Conservation (phyloP, 2,113 vertebrate genomes). For the Phalacrocorax aristotelis region DNA sequence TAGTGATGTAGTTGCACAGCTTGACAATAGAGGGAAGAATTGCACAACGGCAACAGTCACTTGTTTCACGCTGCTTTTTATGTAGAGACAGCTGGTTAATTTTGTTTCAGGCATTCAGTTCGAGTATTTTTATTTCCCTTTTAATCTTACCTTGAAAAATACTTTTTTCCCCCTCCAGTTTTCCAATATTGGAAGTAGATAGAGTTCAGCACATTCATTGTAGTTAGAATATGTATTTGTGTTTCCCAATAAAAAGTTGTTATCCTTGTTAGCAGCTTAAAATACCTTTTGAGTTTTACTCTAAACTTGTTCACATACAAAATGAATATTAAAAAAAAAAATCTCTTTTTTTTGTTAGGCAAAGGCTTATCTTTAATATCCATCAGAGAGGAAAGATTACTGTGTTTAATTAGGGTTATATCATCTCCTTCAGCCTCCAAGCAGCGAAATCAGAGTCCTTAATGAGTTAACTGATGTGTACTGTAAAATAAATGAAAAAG, state of each 20-base stretch:
- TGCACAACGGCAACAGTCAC: background rate
- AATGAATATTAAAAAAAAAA: background rate
- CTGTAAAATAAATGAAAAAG: background rate
- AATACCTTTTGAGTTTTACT: background rate
- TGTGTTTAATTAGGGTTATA: background rate
- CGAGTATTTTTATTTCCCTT: background rate
- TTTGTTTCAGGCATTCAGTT: background rate
- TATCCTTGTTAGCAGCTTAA: background rate
- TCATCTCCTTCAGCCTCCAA: background rate
- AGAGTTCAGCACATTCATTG: background rate
- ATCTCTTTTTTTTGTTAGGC: background rate
- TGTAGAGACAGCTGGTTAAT: background rate
- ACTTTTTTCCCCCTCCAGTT: accelerated
- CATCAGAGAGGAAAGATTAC: background rate
- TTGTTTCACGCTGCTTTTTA: background rate
- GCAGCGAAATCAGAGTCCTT: background rate
- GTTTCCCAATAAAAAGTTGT: background rate
- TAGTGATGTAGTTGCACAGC: constrained; percentile 20
- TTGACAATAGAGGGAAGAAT: constrained; percentile 55
- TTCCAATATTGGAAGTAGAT: background rate
- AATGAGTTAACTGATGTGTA: background rate
- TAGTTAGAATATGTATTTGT: background rate
- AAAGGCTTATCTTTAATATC: background rate
- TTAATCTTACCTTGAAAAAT: background rate
- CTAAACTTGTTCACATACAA: background rate